Evolutionary conservation across 1,140 invertebrate genomes (phyloP), one percentile per base, ranked within the genome.

Genomic region (Penaeus vannamei): DNA sequence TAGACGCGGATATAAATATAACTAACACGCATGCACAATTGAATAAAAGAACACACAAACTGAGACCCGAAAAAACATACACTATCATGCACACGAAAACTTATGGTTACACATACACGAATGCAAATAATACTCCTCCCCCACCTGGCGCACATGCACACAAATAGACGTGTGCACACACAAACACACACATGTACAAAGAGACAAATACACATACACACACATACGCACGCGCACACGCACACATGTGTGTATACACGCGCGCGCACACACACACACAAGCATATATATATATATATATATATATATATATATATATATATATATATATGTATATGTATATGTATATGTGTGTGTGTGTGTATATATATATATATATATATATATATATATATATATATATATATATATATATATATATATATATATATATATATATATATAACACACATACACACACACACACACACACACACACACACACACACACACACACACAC

Each of bases 351-450:
- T 29, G 14, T 29, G 14, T 14, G 14, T 29, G 14, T 29, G 14
- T 29, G 19, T 32, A 69, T 32, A 69, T 19, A 69, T 32, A 69
- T 32, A 69, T 32, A 69, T 32, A 69, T 32, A 69, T 32, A 69
- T 32, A 69, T 32, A 69, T 32, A 69, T 19, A 69, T 32, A 69
- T 19, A 69, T 32, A 69, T 19, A 69, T 32, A 69, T 32, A 69
- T 32, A 69, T 32, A 69, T 32, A 69, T 32, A 69, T 32, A 69
- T 32, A 69, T 32, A 69, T 32, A 69, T 69, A 69, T 69, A 69
- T 69, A 69, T 69, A 69, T 69, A 69, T 69, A 69, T 19, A 69
- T 69, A 69, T 69, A 69, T 69, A 69, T 19, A 69, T 69, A 53
- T 10, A 53, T 10, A 14, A 53, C 10, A 53, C 10, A 53, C 10